Evolutionary conservation across 2,888 invertebrate species (phyloP).

Genomic region (Timandra comae): DNA sequence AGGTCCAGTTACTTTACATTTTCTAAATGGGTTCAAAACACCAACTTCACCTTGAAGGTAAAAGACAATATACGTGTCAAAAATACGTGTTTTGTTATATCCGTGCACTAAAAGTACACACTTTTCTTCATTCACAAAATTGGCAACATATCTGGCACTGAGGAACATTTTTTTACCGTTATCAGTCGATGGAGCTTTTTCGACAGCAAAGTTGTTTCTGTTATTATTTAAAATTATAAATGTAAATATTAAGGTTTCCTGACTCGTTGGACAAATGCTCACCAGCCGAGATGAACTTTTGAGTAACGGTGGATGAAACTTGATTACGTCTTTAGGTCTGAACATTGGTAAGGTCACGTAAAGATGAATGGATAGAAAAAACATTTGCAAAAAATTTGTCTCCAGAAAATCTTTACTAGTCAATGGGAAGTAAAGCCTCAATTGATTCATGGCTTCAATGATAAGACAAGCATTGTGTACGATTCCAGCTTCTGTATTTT

Average conservation of each 20-base stretch:
- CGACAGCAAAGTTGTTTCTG: constrained; percentile 51
- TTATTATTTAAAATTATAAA: constrained; percentile 48
- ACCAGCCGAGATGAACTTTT: constrained; percentile 53
- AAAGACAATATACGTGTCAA: constrained; percentile 62
- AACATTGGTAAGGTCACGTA: constrained; percentile 75
- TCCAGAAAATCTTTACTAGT: constrained; percentile 67
- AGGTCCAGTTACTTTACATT: constrained; percentile 59
- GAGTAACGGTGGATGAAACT: constrained; percentile 64
- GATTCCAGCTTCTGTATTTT: constrained; percentile 44
- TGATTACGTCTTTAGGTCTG: constrained; percentile 54
- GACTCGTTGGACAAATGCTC: constrained; percentile 51
- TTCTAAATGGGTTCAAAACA: constrained; percentile 44
- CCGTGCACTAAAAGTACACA: constrained; percentile 59
- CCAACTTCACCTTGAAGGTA: constrained; percentile 47
- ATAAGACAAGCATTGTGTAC: constrained; percentile 78
- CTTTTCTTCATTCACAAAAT: constrained; percentile 47
- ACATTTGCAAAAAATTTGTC: constrained; percentile 75
- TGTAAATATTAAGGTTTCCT: constrained; percentile 54
- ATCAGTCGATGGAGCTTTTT: constrained; percentile 46
- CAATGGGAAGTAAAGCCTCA: constrained; percentile 75
- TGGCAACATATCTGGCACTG: constrained; percentile 54
- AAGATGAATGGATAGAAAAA: constrained; percentile 75
- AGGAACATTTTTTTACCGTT: constrained; percentile 56
- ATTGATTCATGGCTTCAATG: constrained; percentile 69
- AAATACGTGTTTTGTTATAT: constrained; percentile 64